Base-by-base conservation (phyloP, 2,797 vertebrate genomes). In the Sitta carolinensis region DNA sequence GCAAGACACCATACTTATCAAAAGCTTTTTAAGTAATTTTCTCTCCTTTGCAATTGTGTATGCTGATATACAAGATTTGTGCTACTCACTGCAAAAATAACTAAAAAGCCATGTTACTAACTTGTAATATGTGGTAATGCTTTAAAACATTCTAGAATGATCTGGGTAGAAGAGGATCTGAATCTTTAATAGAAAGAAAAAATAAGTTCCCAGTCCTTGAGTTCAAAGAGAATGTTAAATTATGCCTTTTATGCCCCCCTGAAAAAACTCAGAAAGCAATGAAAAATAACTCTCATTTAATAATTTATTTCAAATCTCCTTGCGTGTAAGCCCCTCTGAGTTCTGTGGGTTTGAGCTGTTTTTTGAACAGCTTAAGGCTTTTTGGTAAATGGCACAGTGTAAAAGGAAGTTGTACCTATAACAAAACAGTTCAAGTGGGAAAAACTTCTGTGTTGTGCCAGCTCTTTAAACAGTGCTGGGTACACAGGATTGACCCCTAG, bases 161-260 rank as follows among this genome's bases (percentile, higher is more conserved):
- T 70, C 26, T 72, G 47, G 11, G 19, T 62, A 82, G 61, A 30
- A 82, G 27, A 87, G 47, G 18, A 77, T 64, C 18, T 74, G 52
- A 72, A 79, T 17, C 26, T 42, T 92, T 84, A 93, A 63, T 32
- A 74, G 50, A 61, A 87, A 74, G 34, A 50, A 84, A 64, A 78
- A 63, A n/a, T 16, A 61, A 72, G 26, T 91, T 81, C 22, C 26
- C 16, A 51, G 48, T 59, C n/a, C 15, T 45, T 72, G 20, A 55
- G 30, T 74, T 95, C 70, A 93, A 83, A 87, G 84, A 69, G 63
- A 79, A 90, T 88, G n/a, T 75, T 95, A 57, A 93, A 84, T 59
- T 72, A 92, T 14, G 50, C n/a, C n/a, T 85, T 91, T 90, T 93
- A 43, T 89, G 30, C 12, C 34, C 40, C 36, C 22, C 20, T 20